Base-by-base conservation (phyloP, 2,888 invertebrate species). In the Synergus itoensis region DNA sequence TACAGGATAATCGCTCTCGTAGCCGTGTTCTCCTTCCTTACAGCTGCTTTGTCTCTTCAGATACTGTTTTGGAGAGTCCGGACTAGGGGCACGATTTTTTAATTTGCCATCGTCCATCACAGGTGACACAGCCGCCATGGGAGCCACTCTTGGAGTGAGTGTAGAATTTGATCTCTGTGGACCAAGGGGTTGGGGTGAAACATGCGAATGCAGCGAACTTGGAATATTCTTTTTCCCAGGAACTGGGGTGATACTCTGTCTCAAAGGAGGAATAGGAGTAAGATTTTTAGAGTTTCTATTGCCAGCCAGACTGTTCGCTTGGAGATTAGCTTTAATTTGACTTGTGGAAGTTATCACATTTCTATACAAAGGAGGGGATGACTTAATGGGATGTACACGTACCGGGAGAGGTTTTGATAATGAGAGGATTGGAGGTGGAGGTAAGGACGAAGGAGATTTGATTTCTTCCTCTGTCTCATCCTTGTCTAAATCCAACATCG, bases 91-190 rank as follows among this genome's bases (percentile, higher is more conserved):
- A 76, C 92, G 88, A 65, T 80, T 86, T 63, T 90, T 89, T 40
- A 92, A 79, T 79, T 91, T 91, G 28, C 91, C 91, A 77, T 92
- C 90, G 69, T 92, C 91, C 83, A 92, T 92, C 8, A 91, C 91
- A 14, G 92, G 92, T 45, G 91, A 88, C 9, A 92, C 90, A 5
- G 92, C 91, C 16, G 91, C 91, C 92, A 92, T 91, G 12, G 92
- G 90, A 14, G 92, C 91, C 5, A 91, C 91, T 43, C 92, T 86
- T 12, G 92, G 90, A 7, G 90, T 91, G 18, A 92, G 77, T 0
- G 92, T 92, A 0, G 92, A 91, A 76, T 92, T 92, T 5, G 92
- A 92, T 28, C 92, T 86, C 77, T 92, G 92, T 1, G 92, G 92
- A 8, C 92, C 92, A 45, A 91, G 83, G 1, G 92, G 92, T 76